phyloP scores from a whole-genome alignment of 2,797 vertebrate genomes.

The Staurois parvus region DNA sequence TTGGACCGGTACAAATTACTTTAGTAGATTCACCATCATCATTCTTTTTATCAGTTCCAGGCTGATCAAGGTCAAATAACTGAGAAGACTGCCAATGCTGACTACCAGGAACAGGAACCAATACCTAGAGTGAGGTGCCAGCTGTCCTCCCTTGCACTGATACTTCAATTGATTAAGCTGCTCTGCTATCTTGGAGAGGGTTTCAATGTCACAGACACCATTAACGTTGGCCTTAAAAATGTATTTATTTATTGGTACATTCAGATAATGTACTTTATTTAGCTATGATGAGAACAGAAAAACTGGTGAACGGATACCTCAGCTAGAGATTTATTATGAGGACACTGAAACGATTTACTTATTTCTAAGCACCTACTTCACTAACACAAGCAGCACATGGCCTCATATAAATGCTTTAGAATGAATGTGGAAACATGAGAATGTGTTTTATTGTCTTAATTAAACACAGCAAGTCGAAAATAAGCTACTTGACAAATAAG shows the following conservation, averaged over 20 bases:
- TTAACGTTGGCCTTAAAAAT: too few relatives aligned
- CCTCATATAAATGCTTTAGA: too few relatives aligned
- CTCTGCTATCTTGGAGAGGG: not conserved
- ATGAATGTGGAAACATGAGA: too few relatives aligned
- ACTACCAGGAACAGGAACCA: not conserved
- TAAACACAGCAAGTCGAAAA: not conserved
- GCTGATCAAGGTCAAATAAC: slow-evolving; percentile 17
- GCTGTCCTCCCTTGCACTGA: not conserved
- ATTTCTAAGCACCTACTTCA: too few relatives aligned
- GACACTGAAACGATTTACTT: too few relatives aligned
- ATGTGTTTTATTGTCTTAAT: not conserved
- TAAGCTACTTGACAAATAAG: slow-evolving; percentile 6
- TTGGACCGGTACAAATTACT: too few relatives aligned
- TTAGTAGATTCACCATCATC: not conserved
- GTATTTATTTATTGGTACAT: too few relatives aligned
- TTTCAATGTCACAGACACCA: not conserved
- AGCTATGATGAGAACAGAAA: too few relatives aligned
- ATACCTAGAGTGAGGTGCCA: not conserved
- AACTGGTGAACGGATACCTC: too few relatives aligned
- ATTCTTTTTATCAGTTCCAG: not conserved
- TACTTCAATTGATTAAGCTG: not conserved
- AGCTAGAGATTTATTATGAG: too few relatives aligned
- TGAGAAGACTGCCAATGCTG: not conserved
- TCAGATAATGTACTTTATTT: too few relatives aligned
- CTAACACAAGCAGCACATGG: too few relatives aligned